A percentile compares a stretch with the other conserved stretches of the same genome.
Conservation (phyloP, 2,113 vertebrate genomes). For the Cephalopholis sonnerati region DNA sequence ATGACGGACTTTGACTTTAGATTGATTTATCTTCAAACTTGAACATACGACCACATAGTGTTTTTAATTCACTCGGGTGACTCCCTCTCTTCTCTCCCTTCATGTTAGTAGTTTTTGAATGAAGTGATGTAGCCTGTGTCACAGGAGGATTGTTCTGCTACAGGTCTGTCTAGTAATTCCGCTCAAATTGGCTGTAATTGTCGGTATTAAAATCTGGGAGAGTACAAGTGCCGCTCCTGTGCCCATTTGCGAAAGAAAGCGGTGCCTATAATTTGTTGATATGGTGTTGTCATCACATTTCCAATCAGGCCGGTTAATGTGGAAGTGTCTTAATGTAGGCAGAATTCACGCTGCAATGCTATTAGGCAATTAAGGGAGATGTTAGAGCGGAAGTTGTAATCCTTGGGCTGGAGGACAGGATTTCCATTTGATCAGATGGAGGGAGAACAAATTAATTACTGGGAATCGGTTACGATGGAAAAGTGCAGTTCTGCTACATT, state of each 20-base stretch:
- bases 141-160: slow-evolving; percentile 83
- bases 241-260: slow-evolving; percentile 92
- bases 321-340: slow-evolving; percentile 96
- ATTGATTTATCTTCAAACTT: slow-evolving; percentile 2
- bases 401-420: slow-evolving; percentile 87
- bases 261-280: slow-evolving; percentile 97
- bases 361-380: slow-evolving; percentile 98
- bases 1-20: slow-evolving; percentile 7
- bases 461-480: slow-evolving; percentile 89
- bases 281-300: slow-evolving; percentile 98
- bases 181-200: slow-evolving; percentile 97
- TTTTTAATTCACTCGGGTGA: slow-evolving; percentile 19
- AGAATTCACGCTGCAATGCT: slow-evolving; percentile 96
- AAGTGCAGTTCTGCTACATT: slow-evolving; percentile 56
- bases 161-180: slow-evolving; percentile 86
- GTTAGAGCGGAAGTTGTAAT: slow-evolving; percentile 95
- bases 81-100: slow-evolving; percentile 14
- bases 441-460: slow-evolving; percentile 94
- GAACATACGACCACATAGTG: slow-evolving; percentile 1
- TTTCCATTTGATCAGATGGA: slow-evolving; percentile 92
- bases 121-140: slow-evolving; percentile 66
- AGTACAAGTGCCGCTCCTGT: slow-evolving; percentile 94
- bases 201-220: slow-evolving; percentile 96
- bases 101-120: slow-evolving; percentile 26
- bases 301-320: slow-evolving; percentile 96